Conservation (phyloP, 2,888 invertebrate species). For the Aleiodes testaceus region DNA sequence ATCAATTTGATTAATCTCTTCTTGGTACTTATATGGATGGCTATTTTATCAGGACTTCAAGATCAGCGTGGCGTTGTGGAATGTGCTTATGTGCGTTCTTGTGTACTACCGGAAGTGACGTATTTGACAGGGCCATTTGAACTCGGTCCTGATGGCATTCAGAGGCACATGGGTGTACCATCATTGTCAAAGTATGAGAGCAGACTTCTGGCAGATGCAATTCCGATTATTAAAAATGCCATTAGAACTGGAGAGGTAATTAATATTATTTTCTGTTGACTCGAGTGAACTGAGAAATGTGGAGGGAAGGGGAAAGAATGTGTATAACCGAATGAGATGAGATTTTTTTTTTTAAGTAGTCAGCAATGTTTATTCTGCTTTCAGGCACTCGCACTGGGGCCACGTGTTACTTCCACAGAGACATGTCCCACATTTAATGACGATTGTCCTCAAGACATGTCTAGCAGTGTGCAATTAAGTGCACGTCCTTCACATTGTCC, state of each 20-base stretch:
- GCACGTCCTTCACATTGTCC: conserved; percentile 41
- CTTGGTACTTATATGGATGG: neutral
- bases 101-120: conserved; percentile 60
- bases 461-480: conserved; percentile 45
- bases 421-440: conserved; percentile 46
- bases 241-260: conserved; percentile 61
- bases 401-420: conserved; percentile 47
- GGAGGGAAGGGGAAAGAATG: conserved; percentile 5
- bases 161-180: conserved; percentile 62
- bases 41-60: conserved; percentile 52
- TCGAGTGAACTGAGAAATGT: neutral
- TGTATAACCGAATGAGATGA: neutral
- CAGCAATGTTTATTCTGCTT: conserved; percentile 17
- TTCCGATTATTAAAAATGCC: conserved; percentile 54
- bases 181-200: conserved; percentile 58
- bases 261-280: neutral
- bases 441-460: conserved; percentile 45
- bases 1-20: conserved; percentile 12
- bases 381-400: conserved; percentile 51
- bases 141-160: conserved; percentile 64
- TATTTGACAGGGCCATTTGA: conserved; percentile 63
- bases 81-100: conserved; percentile 63
- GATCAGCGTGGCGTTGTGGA: conserved; percentile 59
- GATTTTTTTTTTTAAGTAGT: neutral
- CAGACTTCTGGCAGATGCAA: conserved; percentile 52